These are phyloP conservation scores for Pristis pectinata DNA, from an alignment of 2,797 vertebrate species.

Conservation along the genomic window DNA sequence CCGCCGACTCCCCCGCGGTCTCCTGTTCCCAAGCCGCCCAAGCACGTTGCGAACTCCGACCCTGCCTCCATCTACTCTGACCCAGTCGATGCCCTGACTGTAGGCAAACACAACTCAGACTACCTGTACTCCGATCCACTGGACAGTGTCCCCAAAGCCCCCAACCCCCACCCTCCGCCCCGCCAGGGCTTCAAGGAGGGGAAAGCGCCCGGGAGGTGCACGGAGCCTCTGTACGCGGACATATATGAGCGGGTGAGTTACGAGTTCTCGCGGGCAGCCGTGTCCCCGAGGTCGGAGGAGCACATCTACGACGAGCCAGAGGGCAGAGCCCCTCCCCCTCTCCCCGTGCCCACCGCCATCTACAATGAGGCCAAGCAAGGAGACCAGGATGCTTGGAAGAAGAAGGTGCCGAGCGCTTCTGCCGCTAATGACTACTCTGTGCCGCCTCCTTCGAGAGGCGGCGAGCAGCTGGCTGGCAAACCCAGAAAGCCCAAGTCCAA, in stretches of 20 bases:
- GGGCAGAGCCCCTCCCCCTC: slow-evolving; percentile 55
- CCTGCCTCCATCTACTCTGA: slow-evolving; percentile 71
- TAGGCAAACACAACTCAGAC: slow-evolving; percentile 53
- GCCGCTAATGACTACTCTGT: slow-evolving; percentile 56
- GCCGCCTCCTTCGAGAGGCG: slow-evolving; percentile 48
- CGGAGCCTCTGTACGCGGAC: slow-evolving; percentile 57
- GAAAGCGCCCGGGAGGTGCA: not conserved
- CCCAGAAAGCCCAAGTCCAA: slow-evolving; percentile 65
- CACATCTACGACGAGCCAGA: slow-evolving; percentile 94
- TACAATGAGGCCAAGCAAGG: slow-evolving; percentile 66
- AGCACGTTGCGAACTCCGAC: slow-evolving; percentile 45
- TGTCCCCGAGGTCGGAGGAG: slow-evolving; percentile 50
- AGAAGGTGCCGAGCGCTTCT: slow-evolving; percentile 63
- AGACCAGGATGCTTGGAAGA: slow-evolving; percentile 58
- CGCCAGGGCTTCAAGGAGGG: not conserved
- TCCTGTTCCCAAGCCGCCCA: slow-evolving; percentile 50
- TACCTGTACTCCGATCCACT: slow-evolving; percentile 82
- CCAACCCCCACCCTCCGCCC: not conserved
- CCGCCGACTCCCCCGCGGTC: slow-evolving; percentile 45
- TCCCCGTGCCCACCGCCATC: slow-evolving; percentile 47
- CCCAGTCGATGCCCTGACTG: slow-evolving; percentile 77
- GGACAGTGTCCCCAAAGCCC: slow-evolving; percentile 58
- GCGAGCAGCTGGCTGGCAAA: slow-evolving; percentile 36
- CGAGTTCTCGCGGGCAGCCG: slow-evolving; percentile 51
- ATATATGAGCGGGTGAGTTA: slow-evolving; percentile 62